phyloP scores from a whole-genome alignment of 1,140 invertebrate species.

The Conus betulinus region DNA sequence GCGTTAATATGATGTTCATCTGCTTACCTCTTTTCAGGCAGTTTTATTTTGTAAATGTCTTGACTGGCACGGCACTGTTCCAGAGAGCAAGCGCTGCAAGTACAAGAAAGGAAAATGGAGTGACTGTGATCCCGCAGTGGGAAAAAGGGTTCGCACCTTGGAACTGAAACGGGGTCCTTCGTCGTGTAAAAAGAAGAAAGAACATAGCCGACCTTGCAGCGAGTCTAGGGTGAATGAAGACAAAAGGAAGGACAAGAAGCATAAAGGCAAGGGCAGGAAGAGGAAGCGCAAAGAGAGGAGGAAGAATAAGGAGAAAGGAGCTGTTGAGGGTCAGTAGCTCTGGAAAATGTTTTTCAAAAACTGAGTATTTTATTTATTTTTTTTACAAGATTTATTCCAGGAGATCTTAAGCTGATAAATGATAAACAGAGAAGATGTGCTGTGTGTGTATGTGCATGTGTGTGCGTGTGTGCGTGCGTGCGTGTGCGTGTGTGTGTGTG shows the following conservation, averaged over 20 bases:
- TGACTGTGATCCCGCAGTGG: background rate
- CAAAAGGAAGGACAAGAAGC: background rate
- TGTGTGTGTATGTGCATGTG: no score
- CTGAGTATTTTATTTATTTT: no score
- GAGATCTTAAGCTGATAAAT: no score
- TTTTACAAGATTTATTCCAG: no score
- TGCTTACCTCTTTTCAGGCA: no score
- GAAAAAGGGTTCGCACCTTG: background rate
- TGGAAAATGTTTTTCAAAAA: background rate
- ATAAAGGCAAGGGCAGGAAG: background rate
- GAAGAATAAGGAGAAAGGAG: slow-evolving; percentile 22
- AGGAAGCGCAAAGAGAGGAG: slow-evolving; percentile 10
- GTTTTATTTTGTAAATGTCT: no score
- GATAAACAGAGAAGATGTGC: no score
- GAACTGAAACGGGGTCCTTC: slow-evolving; percentile 5
- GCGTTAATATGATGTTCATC: no score
- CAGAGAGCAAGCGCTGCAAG: background rate
- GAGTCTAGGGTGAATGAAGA: background rate
- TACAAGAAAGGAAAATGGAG: slow-evolving; percentile 20
- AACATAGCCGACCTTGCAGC: background rate
- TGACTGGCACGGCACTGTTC: background rate
- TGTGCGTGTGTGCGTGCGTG: no score
- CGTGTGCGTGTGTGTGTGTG: no score
- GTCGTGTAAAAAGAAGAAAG: background rate
- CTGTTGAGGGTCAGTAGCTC: background rate